phyloP scores from a whole-genome alignment of 2,888 invertebrate species.

The Xanthia icteritia region DNA sequence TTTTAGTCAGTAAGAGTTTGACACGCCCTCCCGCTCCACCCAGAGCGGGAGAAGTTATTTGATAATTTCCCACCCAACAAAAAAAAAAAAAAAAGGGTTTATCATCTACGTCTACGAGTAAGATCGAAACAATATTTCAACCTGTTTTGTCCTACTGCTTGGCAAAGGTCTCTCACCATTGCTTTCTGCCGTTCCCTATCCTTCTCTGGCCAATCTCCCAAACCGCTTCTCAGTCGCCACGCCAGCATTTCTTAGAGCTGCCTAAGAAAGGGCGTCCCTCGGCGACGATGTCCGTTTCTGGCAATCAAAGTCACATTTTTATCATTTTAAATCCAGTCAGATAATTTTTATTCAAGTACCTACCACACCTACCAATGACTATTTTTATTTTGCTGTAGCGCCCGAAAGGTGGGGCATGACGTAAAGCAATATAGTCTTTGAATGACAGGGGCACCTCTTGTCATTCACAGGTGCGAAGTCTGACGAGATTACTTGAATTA shows the following conservation, averaged over 20 bases:
- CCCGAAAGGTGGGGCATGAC: neutral
- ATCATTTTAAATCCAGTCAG: neutral
- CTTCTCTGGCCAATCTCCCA: neutral
- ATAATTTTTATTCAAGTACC: neutral
- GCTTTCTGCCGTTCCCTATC: neutral
- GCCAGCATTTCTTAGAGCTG: neutral
- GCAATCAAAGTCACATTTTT: neutral
- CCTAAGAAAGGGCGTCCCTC: too few species aligned
- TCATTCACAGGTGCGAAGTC: slow-evolving; percentile 34
- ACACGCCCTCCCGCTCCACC: too few species aligned
- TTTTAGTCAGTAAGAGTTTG: too few species aligned
- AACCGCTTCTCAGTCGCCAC: neutral
- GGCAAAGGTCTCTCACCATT: neutral
- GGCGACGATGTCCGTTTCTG: neutral
- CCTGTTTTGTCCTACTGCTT: neutral
- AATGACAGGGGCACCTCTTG: slow-evolving; percentile 31
- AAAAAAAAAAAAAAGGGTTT: too few species aligned
- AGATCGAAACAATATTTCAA: neutral
- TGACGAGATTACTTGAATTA: slow-evolving; percentile 35
- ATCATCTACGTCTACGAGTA: neutral
- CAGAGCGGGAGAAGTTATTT: too few species aligned
- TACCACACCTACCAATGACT: neutral
- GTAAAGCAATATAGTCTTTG: slow-evolving; percentile 15
- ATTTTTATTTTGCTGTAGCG: neutral
- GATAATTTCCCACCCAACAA: too few species aligned